These are phyloP conservation scores for Hipparchia semele DNA, from an alignment of 2,888 invertebrate species.

Conservation along the genomic window DNA sequence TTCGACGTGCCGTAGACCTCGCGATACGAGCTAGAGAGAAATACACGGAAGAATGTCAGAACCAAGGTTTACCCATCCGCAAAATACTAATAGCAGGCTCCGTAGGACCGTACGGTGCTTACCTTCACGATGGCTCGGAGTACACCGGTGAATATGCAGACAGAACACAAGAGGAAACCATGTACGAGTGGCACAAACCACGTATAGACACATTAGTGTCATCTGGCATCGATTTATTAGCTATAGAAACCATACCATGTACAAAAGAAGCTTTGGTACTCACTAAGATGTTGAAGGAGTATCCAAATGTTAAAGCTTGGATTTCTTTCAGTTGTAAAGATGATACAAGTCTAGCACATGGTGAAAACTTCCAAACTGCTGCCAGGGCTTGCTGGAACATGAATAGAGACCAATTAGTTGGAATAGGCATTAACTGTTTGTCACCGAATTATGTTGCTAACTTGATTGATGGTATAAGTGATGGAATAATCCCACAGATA, in stretches of 20 bases:
- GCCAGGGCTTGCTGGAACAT: slow-evolving; percentile 86
- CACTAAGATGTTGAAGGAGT: slow-evolving; percentile 89
- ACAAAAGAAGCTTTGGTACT: slow-evolving; percentile 91
- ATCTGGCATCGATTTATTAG: slow-evolving; percentile 92
- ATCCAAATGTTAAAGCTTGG: slow-evolving; percentile 92
- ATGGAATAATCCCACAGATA: slow-evolving; percentile 62
- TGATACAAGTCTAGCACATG: slow-evolving; percentile 85
- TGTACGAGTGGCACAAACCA: slow-evolving; percentile 92
- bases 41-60: slow-evolving; percentile 76
- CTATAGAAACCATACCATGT: slow-evolving; percentile 96
- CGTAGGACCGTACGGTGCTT: slow-evolving; percentile 96
- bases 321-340: slow-evolving; percentile 92
- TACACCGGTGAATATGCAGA: slow-evolving; percentile 92
- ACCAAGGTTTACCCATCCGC: slow-evolving; percentile 42
- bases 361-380: slow-evolving; percentile 88
- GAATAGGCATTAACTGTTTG: slow-evolving; percentile 94
- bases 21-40: slow-evolving; percentile 87
- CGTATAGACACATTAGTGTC: slow-evolving; percentile 89
- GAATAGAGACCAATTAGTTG: slow-evolving; percentile 86
- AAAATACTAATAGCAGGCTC: slow-evolving; percentile 90
- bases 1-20: slow-evolving; percentile 87
- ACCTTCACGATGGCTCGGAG: slow-evolving; percentile 94
- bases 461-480: slow-evolving; percentile 59
- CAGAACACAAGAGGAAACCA: slow-evolving; percentile 80
- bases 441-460: slow-evolving; percentile 63